Conservation (phyloP, 2,113 vertebrate genomes). For the Arizona elegans region DNA sequence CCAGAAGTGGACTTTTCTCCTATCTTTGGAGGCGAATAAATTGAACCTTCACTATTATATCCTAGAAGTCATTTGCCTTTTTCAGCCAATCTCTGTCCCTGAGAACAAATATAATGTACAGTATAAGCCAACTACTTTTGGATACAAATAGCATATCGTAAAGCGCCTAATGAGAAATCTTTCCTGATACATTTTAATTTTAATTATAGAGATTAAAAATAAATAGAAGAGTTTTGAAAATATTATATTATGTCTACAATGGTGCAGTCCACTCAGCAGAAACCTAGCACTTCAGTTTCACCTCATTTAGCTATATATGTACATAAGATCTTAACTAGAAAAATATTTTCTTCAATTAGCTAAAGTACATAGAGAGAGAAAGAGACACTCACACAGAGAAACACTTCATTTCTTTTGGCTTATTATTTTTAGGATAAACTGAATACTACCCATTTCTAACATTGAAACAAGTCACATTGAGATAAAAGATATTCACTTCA, state of each 20-base stretch:
- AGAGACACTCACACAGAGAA: background rate
- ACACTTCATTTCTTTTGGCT: background rate
- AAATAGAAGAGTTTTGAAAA: background rate
- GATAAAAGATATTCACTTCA: background rate
- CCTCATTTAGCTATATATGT: background rate
- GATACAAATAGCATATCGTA: background rate
- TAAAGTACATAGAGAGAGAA: background rate
- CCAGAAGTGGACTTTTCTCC: background rate
- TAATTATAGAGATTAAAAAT: background rate
- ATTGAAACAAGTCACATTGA: background rate
- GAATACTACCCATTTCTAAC: background rate
- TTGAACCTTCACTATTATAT: background rate
- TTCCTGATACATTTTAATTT: background rate
- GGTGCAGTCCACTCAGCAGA: background rate
- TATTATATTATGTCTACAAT: background rate
- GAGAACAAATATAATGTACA: background rate
- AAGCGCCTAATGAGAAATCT: background rate
- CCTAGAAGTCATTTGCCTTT: background rate
- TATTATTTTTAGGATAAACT: background rate
- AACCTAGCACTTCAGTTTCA: background rate
- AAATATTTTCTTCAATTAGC: background rate
- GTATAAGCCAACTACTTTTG: background rate
- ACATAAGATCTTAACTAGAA: background rate
- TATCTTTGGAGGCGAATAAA: background rate
- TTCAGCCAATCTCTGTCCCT: background rate